A percentile compares a stretch with the other conserved stretches of the same genome.
Conservation (phyloP, 2,113 vertebrate species). For the Tragelaphus imberbis region DNA sequence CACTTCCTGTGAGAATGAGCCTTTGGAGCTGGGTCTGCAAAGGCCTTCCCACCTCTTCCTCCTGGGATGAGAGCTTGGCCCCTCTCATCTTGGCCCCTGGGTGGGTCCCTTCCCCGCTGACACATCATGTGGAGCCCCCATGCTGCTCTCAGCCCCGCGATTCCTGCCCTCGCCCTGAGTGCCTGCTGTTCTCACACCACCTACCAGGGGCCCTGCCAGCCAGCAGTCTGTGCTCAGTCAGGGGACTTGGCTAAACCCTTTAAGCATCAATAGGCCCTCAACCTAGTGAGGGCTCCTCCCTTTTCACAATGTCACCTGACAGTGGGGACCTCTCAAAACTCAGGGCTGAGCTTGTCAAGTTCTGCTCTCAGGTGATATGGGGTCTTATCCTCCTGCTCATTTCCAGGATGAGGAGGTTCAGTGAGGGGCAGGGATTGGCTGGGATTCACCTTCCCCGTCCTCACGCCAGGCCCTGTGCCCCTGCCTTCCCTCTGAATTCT, state of each 20-base stretch:
- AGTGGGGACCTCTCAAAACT: accelerated
- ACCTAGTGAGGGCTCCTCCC: accelerated
- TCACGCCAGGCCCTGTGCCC: not conserved
- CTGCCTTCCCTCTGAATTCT: not conserved
- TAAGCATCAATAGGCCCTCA: not conserved
- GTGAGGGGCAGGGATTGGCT: accelerated
- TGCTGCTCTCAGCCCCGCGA: accelerated
- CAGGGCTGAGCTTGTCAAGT: not conserved
- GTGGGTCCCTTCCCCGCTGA: accelerated
- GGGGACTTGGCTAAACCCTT: not conserved
- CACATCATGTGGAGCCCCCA: accelerated
- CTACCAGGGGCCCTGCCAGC: not conserved
- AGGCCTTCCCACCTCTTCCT: accelerated
- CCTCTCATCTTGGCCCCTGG: not conserved
- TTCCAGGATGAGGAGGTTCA: not conserved
- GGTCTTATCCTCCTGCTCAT: too few species aligned
- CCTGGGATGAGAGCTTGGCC: accelerated
- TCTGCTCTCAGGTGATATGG: accelerated
- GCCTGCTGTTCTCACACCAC: too few species aligned
- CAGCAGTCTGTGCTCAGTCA: too few species aligned
- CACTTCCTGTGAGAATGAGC: accelerated
- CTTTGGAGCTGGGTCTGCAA: not conserved
- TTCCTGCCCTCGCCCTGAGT: accelerated
- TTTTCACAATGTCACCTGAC: accelerated
- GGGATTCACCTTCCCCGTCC: accelerated